These are phyloP conservation scores for Chouioia cunea DNA, from an alignment of 2,888 invertebrate species.

Conservation along the genomic window DNA sequence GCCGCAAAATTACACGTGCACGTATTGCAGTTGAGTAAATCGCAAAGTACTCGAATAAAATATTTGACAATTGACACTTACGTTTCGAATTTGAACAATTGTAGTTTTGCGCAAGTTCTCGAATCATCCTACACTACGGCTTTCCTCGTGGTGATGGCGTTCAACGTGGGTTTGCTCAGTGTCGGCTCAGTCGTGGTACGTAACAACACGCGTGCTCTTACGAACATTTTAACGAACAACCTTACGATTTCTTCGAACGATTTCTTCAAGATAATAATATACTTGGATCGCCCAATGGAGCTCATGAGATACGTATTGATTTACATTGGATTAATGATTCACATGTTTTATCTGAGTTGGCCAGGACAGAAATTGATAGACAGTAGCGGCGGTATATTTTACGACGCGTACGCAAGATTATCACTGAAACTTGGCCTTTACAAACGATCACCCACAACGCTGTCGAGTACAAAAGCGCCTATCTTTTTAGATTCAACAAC, in stretches of 20 bases:
- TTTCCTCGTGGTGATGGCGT: no score
- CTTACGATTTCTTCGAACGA: background rate
- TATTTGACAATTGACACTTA: no score
- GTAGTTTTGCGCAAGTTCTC: no score
- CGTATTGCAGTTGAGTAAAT: background rate
- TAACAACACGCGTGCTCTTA: no score
- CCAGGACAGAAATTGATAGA: slow-evolving; percentile 27
- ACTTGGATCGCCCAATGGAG: slow-evolving; percentile 9
- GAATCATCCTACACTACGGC: no score
- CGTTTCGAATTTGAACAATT: no score
- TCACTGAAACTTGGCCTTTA: no score
- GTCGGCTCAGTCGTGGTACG: no score
- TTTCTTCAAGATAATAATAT: slow-evolving; percentile 10
- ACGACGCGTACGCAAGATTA: slow-evolving; percentile 10
- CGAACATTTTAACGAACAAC: no score
- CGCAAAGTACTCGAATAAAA: no score
- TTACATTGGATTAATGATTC: slow-evolving; percentile 23
- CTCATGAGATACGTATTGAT: slow-evolving; percentile 8
- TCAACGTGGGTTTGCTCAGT: no score
- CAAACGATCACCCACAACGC: no score
- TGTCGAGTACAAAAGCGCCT: background rate
- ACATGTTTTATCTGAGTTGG: slow-evolving; percentile 28
- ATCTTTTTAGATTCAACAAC: slow-evolving; percentile 1
- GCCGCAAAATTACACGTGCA: background rate
- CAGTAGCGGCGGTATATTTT: background rate